Conservation (phyloP, 2,113 vertebrate species). For the Cepphus grylle region DNA sequence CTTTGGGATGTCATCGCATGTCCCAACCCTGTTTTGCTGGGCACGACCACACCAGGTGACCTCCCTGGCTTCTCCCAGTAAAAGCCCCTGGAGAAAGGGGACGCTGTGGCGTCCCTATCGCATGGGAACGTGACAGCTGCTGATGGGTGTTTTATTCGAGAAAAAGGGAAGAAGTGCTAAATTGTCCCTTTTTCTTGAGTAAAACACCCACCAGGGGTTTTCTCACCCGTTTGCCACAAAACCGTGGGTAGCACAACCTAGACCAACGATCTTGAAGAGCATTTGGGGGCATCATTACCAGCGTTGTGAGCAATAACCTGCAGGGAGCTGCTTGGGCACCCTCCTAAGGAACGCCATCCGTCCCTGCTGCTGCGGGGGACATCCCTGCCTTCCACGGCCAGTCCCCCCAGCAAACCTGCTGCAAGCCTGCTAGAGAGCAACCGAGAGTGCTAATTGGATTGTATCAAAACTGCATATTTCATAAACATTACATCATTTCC, state of each 20-base stretch:
- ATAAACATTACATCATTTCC: slow-evolving; percentile 66
- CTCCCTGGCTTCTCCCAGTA: too few relatives aligned
- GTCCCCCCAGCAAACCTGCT: not conserved
- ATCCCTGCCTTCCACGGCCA: not conserved
- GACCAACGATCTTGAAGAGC: not conserved
- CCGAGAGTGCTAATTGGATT: slow-evolving; percentile 53
- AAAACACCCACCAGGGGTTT: not conserved
- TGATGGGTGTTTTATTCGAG: not conserved
- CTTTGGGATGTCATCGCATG: rapidly evolving
- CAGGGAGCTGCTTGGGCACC: not conserved
- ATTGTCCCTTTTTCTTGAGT: not conserved
- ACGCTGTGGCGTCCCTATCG: rapidly evolving
- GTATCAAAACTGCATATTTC: slow-evolving; percentile 62
- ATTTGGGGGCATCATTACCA: not conserved
- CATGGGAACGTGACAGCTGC: rapidly evolving
- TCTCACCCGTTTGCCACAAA: not conserved
- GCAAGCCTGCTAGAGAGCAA: not conserved
- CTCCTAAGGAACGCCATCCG: not conserved
- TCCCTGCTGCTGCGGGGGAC: slow-evolving; percentile 5
- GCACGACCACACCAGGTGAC: rapidly evolving
- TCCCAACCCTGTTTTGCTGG: rapidly evolving
- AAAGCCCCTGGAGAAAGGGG: not conserved
- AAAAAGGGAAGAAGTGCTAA: not conserved
- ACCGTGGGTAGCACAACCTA: rapidly evolving
- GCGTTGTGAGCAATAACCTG: not conserved